Evolutionary conservation across 2,888 invertebrate species (phyloP), one percentile per base, ranked within the genome.

Genomic region (Drosophila multiciliata): DNA sequence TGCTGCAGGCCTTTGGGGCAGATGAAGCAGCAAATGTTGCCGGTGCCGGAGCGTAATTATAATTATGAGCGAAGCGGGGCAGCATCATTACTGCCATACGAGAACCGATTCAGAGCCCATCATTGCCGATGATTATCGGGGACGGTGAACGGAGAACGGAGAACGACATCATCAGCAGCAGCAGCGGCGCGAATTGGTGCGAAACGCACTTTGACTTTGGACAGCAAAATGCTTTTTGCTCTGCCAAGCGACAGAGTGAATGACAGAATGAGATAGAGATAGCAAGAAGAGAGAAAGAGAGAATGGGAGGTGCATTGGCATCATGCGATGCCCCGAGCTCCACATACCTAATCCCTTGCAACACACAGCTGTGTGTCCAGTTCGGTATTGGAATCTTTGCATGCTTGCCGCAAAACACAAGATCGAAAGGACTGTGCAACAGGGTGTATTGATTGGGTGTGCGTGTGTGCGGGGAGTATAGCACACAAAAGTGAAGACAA

Each of bases 181-280:
- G 15, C 60, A 63, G 49, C 42, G 62, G 65, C 67, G 82, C 67
- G 87, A 87, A 89, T 79, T 87, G 89, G 87, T 85, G 87, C 89
- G 85, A 87, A 82, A 87, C 89, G 87, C 87, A 87, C 87, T 87
- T 87, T 89, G 89, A 89, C 87, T 87, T 78, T 29, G 74, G 71
- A 76, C 84, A 82, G 76, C 60, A 80, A 75, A 80, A 80, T 59
- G 73, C 82, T 83, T 66, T 74, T 78, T 78, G 57, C 50, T 73
- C 42, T 23, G 15, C 53, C 4, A 45, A 49, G 26, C 60, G 67
- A 55, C 26, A 57, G 26, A 45, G 26, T 17, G 17, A 38, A 38
- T 8, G 38, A 17, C 7, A 42, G 45, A 12, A 20, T 8, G 38
- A 38, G 3, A 38, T 3, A 17, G 6, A 36, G n/a, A 20, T n/a